phyloP scores from a whole-genome alignment of 2,888 invertebrate genomes.

The Ichneumon xanthorius region DNA sequence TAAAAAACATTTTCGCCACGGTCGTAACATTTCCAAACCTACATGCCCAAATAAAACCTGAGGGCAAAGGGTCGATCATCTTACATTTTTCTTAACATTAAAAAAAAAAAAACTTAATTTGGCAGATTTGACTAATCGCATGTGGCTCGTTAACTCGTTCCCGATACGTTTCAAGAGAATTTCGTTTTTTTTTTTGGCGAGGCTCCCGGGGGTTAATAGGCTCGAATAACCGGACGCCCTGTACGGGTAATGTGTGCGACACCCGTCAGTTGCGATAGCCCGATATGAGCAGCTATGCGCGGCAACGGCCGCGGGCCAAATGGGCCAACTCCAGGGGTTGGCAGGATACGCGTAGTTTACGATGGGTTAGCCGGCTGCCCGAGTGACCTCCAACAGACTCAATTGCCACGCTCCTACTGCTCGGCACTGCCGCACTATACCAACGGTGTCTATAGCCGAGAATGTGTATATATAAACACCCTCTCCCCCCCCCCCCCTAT shows the following conservation, averaged over 20 bases:
- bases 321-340: conserved; percentile 23
- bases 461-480: conserved; percentile 2
- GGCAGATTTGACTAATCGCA: not conserved
- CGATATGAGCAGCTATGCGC: conserved; percentile 9
- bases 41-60: not conserved
- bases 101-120: too few relatives aligned
- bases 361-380: conserved; percentile 57
- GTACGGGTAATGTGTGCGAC: not conserved
- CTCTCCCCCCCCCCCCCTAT: too few relatives aligned
- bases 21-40: not conserved
- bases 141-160: not conserved
- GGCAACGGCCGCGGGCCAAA: conserved; percentile 29
- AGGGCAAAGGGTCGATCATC: not conserved
- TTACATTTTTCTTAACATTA: not conserved
- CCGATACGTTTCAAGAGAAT: not conserved
- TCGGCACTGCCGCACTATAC: conserved; percentile 47
- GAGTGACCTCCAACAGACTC: conserved; percentile 68
- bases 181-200: not conserved
- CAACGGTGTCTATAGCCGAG: conserved; percentile 22
- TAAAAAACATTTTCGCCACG: too few relatives aligned
- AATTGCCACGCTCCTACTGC: conserved; percentile 51
- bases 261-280: conserved; percentile 13
- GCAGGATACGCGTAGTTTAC: conserved; percentile 62
- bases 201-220: not conserved
- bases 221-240: conserved; percentile 12